phyloP scores from a whole-genome alignment of 1,140 invertebrate species.

The Danaus melanippus region DNA sequence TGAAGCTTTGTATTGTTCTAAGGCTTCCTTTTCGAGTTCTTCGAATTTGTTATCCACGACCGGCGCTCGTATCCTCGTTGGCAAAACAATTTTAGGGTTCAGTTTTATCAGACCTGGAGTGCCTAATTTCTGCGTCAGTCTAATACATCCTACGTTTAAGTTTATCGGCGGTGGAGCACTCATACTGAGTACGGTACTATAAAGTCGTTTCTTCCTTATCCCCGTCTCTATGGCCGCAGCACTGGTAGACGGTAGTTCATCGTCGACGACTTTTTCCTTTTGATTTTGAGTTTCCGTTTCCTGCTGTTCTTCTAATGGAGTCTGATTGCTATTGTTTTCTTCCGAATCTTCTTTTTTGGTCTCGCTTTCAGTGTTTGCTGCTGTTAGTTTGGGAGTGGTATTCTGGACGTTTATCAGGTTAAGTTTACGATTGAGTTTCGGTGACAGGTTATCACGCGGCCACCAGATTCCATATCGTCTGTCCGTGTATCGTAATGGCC shows the following conservation, averaged over 20 bases:
- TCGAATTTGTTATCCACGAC: slow-evolving; percentile 60
- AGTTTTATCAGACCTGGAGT: slow-evolving; percentile 53
- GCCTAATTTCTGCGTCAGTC: slow-evolving; percentile 47
- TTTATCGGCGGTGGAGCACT: slow-evolving; percentile 43
- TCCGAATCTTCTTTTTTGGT: slow-evolving; percentile 22
- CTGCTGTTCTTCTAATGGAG: slow-evolving; percentile 12
- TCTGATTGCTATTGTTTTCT: slow-evolving; percentile 22
- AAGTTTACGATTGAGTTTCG: slow-evolving; percentile 26
- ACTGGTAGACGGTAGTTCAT: slow-evolving; percentile 49
- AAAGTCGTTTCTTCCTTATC: slow-evolving; percentile 52
- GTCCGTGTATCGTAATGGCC: slow-evolving; percentile 41
- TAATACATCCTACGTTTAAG: slow-evolving; percentile 37
- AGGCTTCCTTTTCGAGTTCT: slow-evolving; percentile 63
- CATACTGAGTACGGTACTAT: slow-evolving; percentile 63
- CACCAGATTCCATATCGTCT: slow-evolving; percentile 48
- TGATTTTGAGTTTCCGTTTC: slow-evolving; percentile 23
- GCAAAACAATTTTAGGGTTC: slow-evolving; percentile 54
- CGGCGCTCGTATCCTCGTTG: slow-evolving; percentile 37
- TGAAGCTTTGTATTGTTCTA: slow-evolving; percentile 68
- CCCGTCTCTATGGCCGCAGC: slow-evolving; percentile 36
- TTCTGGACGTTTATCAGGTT: slow-evolving; percentile 13
- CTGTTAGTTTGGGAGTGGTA: slow-evolving; percentile 7
- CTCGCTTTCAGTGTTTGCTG: slow-evolving; percentile 19
- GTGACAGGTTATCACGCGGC: slow-evolving; percentile 42
- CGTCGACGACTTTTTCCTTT: slow-evolving; percentile 31